Percentiles rank a stretch among this genome's conserved stretches.
Conservation (phyloP, 2,797 vertebrate genomes). For the Takifugu rubripes region DNA sequence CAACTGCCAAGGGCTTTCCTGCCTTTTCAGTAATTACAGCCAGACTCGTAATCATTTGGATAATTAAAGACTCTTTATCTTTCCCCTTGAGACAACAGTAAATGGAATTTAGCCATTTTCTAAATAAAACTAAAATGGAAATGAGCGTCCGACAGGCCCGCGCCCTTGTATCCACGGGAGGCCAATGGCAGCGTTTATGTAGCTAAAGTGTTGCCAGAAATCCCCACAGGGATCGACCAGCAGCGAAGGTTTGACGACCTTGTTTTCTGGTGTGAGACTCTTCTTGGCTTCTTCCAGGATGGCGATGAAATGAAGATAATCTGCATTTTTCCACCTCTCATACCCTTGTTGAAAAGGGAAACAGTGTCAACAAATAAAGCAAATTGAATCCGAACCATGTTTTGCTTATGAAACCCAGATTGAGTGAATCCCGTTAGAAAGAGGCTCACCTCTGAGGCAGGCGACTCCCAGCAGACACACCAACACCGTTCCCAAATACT, state of each 20-base stretch:
- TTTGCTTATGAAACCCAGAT: conserved; percentile 25
- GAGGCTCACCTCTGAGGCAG: conserved; percentile 85
- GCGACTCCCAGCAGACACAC: conserved; percentile 87
- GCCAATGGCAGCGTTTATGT: no score
- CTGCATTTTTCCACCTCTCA: conserved; percentile 86
- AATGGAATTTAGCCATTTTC: no score
- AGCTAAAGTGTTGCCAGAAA: no score
- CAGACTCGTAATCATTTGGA: no score
- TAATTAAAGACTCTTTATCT: no score
- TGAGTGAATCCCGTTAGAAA: conserved; percentile 16
- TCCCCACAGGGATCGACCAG: no score
- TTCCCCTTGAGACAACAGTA: no score
- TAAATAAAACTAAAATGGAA: no score
- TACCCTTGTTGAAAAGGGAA: conserved; percentile 41
- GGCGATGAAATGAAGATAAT: conserved; percentile 88
- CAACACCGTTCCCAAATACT: conserved; percentile 83
- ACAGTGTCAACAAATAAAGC: background rate
- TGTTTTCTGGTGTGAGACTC: conserved; percentile 79
- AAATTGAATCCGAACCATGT: conserved; percentile 19
- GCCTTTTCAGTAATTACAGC: no score
- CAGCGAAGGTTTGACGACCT: conserved; percentile 64
- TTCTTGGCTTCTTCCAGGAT: conserved; percentile 84
- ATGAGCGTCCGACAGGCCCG: background rate
- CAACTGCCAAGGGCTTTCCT: no score
- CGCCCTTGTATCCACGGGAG: no score